Evolutionary conservation across 2,888 invertebrate species (phyloP).

Genomic region (Netelia inedita): DNA sequence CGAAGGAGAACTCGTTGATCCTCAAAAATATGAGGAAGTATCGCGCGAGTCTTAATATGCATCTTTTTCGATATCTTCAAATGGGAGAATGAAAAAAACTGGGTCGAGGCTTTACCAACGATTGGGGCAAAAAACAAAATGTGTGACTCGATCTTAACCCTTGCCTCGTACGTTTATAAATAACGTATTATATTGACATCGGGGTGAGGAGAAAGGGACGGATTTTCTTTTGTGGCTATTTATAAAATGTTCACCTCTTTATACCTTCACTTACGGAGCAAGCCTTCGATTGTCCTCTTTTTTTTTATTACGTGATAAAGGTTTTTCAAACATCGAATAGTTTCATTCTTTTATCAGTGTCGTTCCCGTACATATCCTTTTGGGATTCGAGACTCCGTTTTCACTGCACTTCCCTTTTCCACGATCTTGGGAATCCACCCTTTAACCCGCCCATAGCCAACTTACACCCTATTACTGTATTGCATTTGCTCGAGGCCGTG

Average conservation of each 20-base stretch:
- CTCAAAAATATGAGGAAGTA: no score
- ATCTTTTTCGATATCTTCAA: neutral
- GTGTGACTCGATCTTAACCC: conserved; percentile 11
- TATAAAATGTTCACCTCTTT: conserved; percentile 62
- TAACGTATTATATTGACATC: conserved; percentile 7
- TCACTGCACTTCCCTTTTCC: neutral
- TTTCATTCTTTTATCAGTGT: neutral
- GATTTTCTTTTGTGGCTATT: conserved; percentile 62
- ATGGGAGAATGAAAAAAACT: neutral
- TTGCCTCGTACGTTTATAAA: conserved; percentile 58
- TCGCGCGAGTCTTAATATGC: no score
- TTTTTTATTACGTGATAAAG: conserved; percentile 37
- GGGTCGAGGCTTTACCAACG: neutral
- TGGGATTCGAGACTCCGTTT: neutral
- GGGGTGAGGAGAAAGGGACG: conserved; percentile 40
- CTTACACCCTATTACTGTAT: no score
- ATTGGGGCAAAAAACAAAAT: neutral
- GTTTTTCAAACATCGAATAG: conserved; percentile 22
- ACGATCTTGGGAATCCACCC: no score
- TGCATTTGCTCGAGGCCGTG: no score
- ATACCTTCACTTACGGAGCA: conserved; percentile 54
- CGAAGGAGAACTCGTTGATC: no score
- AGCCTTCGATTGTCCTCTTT: conserved; percentile 50
- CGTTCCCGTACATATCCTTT: neutral
- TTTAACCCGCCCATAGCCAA: no score